Conservation (phyloP, 2,113 vertebrate genomes). For the Anguilla japonica region DNA sequence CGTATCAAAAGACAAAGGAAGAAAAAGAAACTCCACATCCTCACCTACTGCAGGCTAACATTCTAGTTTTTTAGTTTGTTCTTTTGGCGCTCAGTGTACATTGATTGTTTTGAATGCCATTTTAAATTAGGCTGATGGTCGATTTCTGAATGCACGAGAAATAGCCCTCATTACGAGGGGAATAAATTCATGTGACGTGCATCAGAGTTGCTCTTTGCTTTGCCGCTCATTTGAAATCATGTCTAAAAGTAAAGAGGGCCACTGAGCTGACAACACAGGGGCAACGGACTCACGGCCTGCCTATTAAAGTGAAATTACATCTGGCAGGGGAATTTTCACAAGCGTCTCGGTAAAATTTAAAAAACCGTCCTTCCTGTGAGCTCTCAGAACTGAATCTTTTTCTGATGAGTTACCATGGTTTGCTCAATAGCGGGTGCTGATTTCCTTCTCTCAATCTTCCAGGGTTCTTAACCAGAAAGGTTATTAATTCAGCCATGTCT, state of each 20-base stretch:
- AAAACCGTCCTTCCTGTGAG: background rate
- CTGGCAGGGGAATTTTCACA: slow-evolving; percentile 1
- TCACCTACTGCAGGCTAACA: background rate
- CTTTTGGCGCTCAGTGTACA: too few species aligned
- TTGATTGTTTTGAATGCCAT: too few species aligned
- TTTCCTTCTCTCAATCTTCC: background rate
- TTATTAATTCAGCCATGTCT: background rate
- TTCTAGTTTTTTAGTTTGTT: background rate
- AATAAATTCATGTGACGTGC: background rate
- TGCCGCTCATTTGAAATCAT: background rate
- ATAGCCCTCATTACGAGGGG: background rate
- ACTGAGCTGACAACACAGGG: background rate
- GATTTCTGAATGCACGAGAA: background rate
- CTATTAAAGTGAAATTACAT: background rate
- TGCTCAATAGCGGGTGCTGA: background rate
- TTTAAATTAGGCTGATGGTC: background rate
- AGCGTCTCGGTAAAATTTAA: background rate
- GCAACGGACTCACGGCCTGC: background rate
- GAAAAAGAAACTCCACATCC: background rate
- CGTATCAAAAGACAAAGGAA: background rate
- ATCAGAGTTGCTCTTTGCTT: background rate
- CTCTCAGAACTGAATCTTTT: background rate
- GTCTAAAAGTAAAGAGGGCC: background rate
- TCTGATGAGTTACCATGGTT: background rate
- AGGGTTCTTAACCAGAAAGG: background rate